A percentile compares a stretch with the other conserved stretches of the same genome.
Evolutionary conservation across 2,888 invertebrate genomes (phyloP).

Genomic region (Elmis aenea): DNA sequence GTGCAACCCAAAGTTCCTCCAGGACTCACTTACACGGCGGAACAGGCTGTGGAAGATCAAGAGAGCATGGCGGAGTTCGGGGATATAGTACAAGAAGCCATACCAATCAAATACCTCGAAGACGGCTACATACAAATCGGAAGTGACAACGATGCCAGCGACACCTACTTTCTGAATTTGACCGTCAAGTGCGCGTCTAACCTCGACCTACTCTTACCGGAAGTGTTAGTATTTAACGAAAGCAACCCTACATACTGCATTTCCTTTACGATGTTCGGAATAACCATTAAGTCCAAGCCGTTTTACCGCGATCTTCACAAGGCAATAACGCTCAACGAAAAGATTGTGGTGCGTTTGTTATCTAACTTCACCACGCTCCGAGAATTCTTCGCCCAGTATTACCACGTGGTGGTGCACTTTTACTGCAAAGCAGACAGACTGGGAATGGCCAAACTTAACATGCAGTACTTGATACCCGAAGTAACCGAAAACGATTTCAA

Average conservation of each 20-base stretch:
- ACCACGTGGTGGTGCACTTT: constrained; percentile 35
- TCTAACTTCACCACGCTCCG: constrained; percentile 32
- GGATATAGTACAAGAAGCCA: constrained; percentile 27
- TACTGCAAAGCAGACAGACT: constrained; percentile 34
- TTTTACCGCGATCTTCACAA: constrained; percentile 37
- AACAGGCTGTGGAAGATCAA: constrained; percentile 2
- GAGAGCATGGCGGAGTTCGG: constrained; percentile 16
- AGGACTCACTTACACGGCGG: constrained; percentile 4
- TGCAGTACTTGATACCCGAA: constrained; percentile 24
- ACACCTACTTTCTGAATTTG: constrained; percentile 53
- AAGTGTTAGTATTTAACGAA: constrained; percentile 37
- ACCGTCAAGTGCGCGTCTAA: constrained; percentile 54
- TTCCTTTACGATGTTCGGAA: constrained; percentile 38
- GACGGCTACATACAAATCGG: constrained; percentile 57
- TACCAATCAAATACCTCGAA: constrained; percentile 49
- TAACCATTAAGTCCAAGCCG: constrained; percentile 40
- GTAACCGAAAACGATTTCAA: constrained; percentile 13
- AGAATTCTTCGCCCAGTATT: constrained; percentile 33
- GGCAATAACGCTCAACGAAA: constrained; percentile 37
- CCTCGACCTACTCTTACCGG: constrained; percentile 49
- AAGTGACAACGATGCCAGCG: constrained; percentile 33
- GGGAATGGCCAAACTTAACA: constrained; percentile 33
- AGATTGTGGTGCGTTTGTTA: constrained; percentile 36
- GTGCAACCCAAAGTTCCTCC: constrained; percentile 14
- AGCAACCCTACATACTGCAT: constrained; percentile 36